Evolutionary conservation across 2,113 vertebrate genomes (phyloP), one percentile per base, ranked within the genome.

Genomic region (Acrocephalus kingi): DNA sequence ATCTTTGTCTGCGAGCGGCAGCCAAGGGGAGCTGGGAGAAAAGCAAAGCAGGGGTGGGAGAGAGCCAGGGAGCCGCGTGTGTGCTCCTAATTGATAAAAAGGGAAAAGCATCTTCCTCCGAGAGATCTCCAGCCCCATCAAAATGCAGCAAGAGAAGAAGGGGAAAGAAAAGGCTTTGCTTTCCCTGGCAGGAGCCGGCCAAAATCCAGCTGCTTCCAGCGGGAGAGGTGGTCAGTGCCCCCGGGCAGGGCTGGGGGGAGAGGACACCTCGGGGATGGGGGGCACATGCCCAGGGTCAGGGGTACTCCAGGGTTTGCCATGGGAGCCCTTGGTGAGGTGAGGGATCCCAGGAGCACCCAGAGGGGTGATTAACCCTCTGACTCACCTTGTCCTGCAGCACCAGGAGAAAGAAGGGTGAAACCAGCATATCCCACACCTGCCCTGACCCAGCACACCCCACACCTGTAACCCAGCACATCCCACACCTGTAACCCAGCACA

Each of bases 1-100:
- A 97, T 95, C 96, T 97, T 97, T 97, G 96, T 98, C 97, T 97
- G 97, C 87, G 92, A 96, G 80, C 91, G 4, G 95, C 93, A 94
- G 95, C 93, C 80, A 9, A 86, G 94, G 94, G 92, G 92, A 97
- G 96, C 89, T 56, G 94, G 52, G 89, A 94, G 95, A 88, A 78
- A 93, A 88, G 94, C 85, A 95, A 93, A 97, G 94, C 16, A 94
- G 93, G 94, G 94, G 33, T 88, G 95, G 92, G 95, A 93, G 92
- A n/a, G 71, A 79, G 87, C 62, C 66, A 13, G 84, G 55, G 91
- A 37, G 78, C 24, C 15, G 84, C 3, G 78, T 75, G 87, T 96
- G 92, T 90, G 95, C 94, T 96, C 96, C 89, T 97, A 96, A 97
- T 97, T 97, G 93, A 96, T 97, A 96, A 96, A 93, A 90, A 96